Conservation (phyloP, 2,113 vertebrate genomes). For the Sceloporus undulatus region DNA sequence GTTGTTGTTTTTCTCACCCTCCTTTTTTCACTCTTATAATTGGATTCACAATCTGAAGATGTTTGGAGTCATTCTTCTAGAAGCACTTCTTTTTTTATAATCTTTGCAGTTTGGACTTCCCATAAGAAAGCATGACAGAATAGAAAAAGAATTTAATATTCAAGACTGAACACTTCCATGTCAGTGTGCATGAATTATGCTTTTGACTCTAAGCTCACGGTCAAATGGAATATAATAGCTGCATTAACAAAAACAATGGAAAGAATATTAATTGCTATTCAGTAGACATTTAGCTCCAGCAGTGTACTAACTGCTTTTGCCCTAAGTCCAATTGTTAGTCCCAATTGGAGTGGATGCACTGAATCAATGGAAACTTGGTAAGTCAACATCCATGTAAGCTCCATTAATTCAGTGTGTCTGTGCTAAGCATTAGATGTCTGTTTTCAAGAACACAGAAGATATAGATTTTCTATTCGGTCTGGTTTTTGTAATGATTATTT, state of each 20-base stretch:
- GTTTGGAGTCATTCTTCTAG: background rate
- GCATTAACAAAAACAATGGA: background rate
- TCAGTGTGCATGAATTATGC: background rate
- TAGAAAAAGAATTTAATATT: background rate
- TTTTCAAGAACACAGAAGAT: background rate
- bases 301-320: background rate
- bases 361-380: no score
- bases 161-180: background rate
- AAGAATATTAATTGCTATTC: background rate
- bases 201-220: background rate
- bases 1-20: no score
- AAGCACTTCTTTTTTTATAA: background rate
- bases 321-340: no score
- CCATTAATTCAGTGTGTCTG: no score
- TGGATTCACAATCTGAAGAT: background rate
- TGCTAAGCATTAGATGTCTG: no score
- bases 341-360: no score
- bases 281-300: background rate
- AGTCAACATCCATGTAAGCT: no score
- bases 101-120: background rate
- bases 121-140: background rate
- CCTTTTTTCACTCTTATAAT: background rate
- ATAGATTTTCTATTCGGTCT: background rate
- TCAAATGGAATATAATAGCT: background rate
- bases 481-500: no score